Evolutionary conservation across 2,797 vertebrate species (phyloP).

Genomic region (Bradypus variegatus): DNA sequence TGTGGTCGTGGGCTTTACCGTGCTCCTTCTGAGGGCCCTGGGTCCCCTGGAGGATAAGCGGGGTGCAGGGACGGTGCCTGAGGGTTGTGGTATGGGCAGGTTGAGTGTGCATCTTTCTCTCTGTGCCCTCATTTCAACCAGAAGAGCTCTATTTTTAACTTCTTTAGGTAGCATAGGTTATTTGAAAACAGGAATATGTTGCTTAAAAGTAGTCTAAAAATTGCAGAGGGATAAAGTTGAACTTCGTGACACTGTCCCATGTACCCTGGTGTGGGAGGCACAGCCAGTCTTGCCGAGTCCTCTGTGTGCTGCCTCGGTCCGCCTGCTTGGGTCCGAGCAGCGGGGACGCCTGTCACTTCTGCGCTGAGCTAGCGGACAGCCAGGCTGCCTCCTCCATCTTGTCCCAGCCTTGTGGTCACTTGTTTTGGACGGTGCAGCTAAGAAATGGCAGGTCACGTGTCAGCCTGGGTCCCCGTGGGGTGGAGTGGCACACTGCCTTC

Average conservation of each 20-base stretch:
- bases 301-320: not conserved
- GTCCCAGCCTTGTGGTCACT: not conserved
- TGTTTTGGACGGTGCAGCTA: not conserved
- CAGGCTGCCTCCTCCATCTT: not conserved
- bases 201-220: not conserved
- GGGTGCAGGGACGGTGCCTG: accelerated
- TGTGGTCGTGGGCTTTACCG: no score
- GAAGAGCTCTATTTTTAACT: not conserved
- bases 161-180: not conserved
- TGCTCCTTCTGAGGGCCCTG: not conserved
- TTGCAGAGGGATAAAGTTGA: not conserved
- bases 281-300: not conserved
- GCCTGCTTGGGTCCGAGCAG: not conserved
- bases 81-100: not conserved
- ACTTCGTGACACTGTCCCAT: not conserved
- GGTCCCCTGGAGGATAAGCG: accelerated
- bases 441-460: not conserved
- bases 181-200: not conserved
- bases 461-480: not conserved
- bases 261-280: not conserved
- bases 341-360: not conserved
- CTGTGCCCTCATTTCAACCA: not conserved
- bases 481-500: not conserved
- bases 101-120: not conserved
- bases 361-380: not conserved